Base-by-base conservation (phyloP, 1,140 invertebrate genomes). In the Danaus plexippus region DNA sequence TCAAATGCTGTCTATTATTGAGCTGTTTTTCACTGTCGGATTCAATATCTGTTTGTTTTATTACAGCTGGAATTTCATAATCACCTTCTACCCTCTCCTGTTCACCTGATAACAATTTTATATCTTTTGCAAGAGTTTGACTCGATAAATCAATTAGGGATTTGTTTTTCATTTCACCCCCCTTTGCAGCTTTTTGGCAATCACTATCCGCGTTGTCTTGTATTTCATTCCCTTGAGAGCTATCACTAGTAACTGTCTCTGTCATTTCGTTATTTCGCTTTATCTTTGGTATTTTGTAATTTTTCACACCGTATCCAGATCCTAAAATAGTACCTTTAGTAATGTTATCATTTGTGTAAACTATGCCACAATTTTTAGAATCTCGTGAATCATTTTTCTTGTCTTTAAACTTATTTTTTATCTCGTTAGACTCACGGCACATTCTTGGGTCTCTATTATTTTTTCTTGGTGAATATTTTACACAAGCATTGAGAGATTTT, bases 271-370 rank as follows among this genome's bases (percentile, higher is more conserved):
- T 32, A 8, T 32, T 32, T 32, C 84, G 82, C 71, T 88, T 90
- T 42, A 90, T 89, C 78, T 92, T 92, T 1, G 91, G 91, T 60
- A 92, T 92, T 76, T 89, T 90, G 57, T 91, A 92, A 51, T 90
- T 90, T 67, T 91, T 91, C 0, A 91, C 77, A 8, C 89, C 89
- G 73, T 89, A 89, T 4, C 88, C 89, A 54, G 72, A 65, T 44
- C 74, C 69, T 52, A 84, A 69, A 53, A 85, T 73, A 40, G 71
- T 71, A n/a, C 79, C 80, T 56, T 73, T 85, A 8, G 73, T 74
- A 61, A 84, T 83, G 66, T 79, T 87, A 63, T 84, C 80, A 71
- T 70, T 79, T 6, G 82, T 80, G 67, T 83, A 86, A 3, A 78
- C 67, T 52, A 85, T 84, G 18, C 84, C 84, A 57, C 67, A 55